These are phyloP conservation scores for Lepidurus couesii DNA, from an alignment of 1,140 invertebrate genomes.

Conservation along the genomic window DNA sequence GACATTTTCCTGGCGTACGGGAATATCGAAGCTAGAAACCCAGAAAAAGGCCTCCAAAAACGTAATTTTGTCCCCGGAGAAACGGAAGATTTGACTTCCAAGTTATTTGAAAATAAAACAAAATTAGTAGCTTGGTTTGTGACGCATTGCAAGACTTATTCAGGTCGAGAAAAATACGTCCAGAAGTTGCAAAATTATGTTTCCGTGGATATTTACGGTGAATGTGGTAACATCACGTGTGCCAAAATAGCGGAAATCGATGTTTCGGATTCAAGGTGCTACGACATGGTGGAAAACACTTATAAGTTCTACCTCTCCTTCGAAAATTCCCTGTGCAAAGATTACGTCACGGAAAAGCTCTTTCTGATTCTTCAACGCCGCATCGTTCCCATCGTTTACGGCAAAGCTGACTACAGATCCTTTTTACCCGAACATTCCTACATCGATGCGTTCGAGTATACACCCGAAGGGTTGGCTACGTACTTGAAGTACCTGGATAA, in stretches of 20 bases:
- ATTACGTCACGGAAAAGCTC: slow-evolving; percentile 43
- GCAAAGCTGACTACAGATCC: slow-evolving; percentile 36
- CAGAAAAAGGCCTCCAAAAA: not conserved
- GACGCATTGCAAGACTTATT: slow-evolving; percentile 67
- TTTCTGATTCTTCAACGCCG: slow-evolving; percentile 37
- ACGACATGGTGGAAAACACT: slow-evolving; percentile 34
- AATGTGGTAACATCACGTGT: slow-evolving; percentile 41
- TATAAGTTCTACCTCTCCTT: slow-evolving; percentile 36
- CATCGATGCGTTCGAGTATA: slow-evolving; percentile 40
- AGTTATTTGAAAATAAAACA: slow-evolving; percentile 67
- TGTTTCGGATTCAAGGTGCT: slow-evolving; percentile 35
- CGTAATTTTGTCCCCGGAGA: not conserved
- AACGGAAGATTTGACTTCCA: not conserved
- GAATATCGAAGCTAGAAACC: not conserved
- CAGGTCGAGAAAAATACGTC: slow-evolving; percentile 40
- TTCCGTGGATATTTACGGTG: slow-evolving; percentile 43
- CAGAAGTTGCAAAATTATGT: slow-evolving; percentile 39
- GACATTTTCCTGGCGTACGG: not conserved
- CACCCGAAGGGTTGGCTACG: slow-evolving; percentile 31
- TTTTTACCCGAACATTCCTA: slow-evolving; percentile 43
- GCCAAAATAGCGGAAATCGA: slow-evolving; percentile 30
- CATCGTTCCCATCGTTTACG: slow-evolving; percentile 40
- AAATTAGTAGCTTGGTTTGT: slow-evolving; percentile 94
- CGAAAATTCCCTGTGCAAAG: slow-evolving; percentile 40
- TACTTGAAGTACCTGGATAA: slow-evolving; percentile 37